Conservation (phyloP, 1,140 invertebrate species). For the Lepidostoma basale region DNA sequence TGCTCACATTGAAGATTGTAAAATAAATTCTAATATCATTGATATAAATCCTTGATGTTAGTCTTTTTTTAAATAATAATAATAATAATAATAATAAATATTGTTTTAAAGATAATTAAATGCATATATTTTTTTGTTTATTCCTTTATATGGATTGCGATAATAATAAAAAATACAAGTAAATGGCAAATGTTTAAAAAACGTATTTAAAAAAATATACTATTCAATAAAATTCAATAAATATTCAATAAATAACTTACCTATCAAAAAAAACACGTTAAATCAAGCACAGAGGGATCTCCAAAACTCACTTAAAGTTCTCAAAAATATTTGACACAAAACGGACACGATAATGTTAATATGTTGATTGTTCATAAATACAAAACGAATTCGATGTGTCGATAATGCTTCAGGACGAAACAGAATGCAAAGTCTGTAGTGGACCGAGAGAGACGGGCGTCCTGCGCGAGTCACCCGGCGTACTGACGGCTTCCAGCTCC, state of each 20-base stretch:
- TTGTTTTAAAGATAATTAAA: too few relatives aligned
- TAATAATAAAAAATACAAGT: too few relatives aligned
- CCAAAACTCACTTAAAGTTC: background rate
- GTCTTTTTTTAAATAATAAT: too few relatives aligned
- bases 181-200: background rate
- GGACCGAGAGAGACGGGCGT: background rate
- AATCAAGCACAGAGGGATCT: background rate
- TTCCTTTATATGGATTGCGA: too few relatives aligned
- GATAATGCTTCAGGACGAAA: too few relatives aligned
- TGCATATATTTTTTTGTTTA: too few relatives aligned
- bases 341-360: background rate
- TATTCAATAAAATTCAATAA: background rate
- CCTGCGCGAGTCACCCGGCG: background rate
- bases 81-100: too few relatives aligned
- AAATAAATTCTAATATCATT: too few relatives aligned
- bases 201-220: background rate
- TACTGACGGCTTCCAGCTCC: background rate
- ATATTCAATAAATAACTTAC: background rate
- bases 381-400: too few relatives aligned
- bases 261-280: background rate
- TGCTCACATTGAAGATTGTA: too few relatives aligned
- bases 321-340: background rate
- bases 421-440: background rate
- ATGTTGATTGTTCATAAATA: too few relatives aligned
- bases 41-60: too few relatives aligned